Conservation (phyloP, 2,113 vertebrate species). For the Salvator merianae region DNA sequence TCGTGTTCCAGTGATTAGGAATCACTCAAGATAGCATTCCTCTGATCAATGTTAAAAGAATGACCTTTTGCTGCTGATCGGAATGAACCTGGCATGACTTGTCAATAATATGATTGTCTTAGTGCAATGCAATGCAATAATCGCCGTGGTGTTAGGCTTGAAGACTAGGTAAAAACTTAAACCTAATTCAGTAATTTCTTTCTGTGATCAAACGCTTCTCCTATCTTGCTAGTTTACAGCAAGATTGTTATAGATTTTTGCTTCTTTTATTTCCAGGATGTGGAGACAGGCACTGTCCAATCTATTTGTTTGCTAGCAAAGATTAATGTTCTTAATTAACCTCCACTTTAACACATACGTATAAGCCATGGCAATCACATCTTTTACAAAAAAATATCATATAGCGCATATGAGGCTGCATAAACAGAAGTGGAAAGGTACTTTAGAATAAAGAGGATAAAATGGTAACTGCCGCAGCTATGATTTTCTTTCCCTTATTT, state of each 20-base stretch:
- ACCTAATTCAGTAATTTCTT: conserved; percentile 50
- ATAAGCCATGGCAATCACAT: not conserved
- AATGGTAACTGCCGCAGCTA: not conserved
- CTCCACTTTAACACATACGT: not conserved
- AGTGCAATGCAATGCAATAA: not conserved
- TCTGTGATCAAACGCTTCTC: conserved; percentile 36
- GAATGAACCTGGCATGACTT: conserved; percentile 38
- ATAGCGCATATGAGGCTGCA: not conserved
- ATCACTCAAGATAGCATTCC: conserved; percentile 45
- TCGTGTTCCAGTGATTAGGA: conserved; percentile 55
- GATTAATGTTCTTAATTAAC: not conserved
- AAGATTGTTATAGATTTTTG: not conserved
- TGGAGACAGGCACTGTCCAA: not conserved
- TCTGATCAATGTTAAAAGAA: conserved; percentile 55
- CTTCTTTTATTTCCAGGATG: conserved; percentile 19
- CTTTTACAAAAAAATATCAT: not conserved
- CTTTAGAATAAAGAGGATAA: not conserved
- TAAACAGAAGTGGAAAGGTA: not conserved
- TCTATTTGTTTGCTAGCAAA: not conserved
- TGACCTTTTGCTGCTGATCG: not conserved
- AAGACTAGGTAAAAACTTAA: conserved; percentile 12
- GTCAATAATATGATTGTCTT: conserved; percentile 21
- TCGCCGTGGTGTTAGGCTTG: not conserved
- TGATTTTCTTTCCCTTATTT: not conserved
- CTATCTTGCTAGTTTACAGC: conserved; percentile 16